Evolutionary conservation across 2,888 invertebrate genomes (phyloP).

Genomic region (Ariolimax columbianus): DNA sequence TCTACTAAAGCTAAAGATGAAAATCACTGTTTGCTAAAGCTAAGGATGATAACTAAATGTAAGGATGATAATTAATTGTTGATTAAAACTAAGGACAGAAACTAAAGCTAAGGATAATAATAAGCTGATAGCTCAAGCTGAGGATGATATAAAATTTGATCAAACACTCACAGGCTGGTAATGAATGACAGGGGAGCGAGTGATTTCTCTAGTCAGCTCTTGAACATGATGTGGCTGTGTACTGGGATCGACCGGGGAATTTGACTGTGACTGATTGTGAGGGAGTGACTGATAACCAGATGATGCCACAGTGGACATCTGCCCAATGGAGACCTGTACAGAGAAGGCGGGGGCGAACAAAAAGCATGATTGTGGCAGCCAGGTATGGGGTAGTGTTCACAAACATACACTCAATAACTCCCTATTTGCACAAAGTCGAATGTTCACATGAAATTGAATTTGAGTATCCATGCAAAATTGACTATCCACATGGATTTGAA

Average conservation of each 20-base stretch:
- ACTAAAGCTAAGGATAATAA: not conserved
- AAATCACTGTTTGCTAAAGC: too few relatives aligned
- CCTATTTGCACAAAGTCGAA: too few relatives aligned
- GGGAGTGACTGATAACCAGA: slow-evolving; percentile 94
- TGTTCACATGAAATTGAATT: too few relatives aligned
- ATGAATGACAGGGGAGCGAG: slow-evolving; percentile 64
- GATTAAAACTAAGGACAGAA: not conserved
- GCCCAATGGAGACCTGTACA: slow-evolving; percentile 89
- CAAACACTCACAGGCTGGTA: slow-evolving; percentile 43
- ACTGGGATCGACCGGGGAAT: slow-evolving; percentile 86
- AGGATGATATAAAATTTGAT: not conserved
- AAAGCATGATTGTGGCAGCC: slow-evolving; percentile 4
- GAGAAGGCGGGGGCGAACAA: not conserved
- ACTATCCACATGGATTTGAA: too few relatives aligned
- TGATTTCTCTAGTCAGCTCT: slow-evolving; percentile 57
- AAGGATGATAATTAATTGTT: not conserved
- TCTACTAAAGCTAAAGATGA: not conserved
- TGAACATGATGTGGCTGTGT: slow-evolving; percentile 52
- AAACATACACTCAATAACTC: too few relatives aligned
- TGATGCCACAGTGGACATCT: slow-evolving; percentile 80
- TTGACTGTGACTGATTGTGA: slow-evolving; percentile 87
- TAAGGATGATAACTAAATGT: too few relatives aligned
- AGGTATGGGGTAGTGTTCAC: not conserved
- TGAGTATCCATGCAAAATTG: too few relatives aligned
- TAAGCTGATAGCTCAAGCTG: not conserved